These are phyloP conservation scores for Drosophila siamana DNA, from an alignment of 2,888 invertebrate genomes.

Conservation along the genomic window DNA sequence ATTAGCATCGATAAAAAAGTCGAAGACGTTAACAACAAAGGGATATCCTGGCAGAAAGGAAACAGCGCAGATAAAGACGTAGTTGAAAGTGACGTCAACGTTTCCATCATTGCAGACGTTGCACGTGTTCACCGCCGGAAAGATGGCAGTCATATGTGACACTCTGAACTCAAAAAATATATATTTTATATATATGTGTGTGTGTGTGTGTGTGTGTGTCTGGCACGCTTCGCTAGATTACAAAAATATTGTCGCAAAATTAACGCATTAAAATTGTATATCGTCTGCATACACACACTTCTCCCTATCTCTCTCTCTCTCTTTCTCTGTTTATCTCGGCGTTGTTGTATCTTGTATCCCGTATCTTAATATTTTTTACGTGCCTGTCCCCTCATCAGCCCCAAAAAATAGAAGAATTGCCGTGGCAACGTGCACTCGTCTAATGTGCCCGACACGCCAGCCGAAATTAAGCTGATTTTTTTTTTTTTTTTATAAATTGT, in stretches of 20 bases:
- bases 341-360: slow-evolving; percentile 9
- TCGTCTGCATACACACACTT: neutral
- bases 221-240: slow-evolving; percentile 63
- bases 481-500: slow-evolving; percentile 48
- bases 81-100: slow-evolving; percentile 56
- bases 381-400: neutral
- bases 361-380: slow-evolving; percentile 32
- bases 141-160: slow-evolving; percentile 30
- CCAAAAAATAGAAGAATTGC: neutral
- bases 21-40: slow-evolving; percentile 76
- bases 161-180: neutral
- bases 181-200: neutral
- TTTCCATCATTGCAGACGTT: slow-evolving; percentile 44
- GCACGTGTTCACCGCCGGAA: slow-evolving; percentile 40
- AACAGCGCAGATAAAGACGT: slow-evolving; percentile 52
- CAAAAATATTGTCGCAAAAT: slow-evolving; percentile 67
- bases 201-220: slow-evolving; percentile 4
- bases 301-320: neutral
- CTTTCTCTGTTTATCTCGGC: slow-evolving; percentile 6
- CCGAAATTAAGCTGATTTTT: slow-evolving; percentile 44
- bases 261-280: slow-evolving; percentile 71
- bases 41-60: slow-evolving; percentile 73
- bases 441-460: slow-evolving; percentile 20
- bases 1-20: slow-evolving; percentile 80
- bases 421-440: slow-evolving; percentile 11